phyloP scores from a whole-genome alignment of 2,888 invertebrate genomes.

The Pycnomerus fuliginosus region DNA sequence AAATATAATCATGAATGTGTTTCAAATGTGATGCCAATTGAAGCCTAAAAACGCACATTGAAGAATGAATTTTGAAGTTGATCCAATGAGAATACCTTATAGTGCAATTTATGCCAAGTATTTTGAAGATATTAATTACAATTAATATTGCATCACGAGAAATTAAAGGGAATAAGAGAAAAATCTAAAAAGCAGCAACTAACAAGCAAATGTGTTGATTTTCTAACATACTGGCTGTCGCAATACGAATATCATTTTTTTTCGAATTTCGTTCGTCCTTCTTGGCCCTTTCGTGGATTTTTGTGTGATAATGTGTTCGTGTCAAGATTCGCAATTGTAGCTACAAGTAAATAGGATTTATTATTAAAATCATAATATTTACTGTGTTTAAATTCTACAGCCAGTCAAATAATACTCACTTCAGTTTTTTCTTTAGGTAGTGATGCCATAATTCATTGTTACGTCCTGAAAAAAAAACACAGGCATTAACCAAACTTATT shows the following conservation, averaged over 20 bases:
- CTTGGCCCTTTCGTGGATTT: slow-evolving; percentile 32
- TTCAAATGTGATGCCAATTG: too few relatives aligned
- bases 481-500: too few relatives aligned
- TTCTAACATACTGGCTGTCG: slow-evolving; percentile 48
- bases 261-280: slow-evolving; percentile 26
- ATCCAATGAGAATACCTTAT: too few relatives aligned
- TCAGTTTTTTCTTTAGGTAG: too few relatives aligned
- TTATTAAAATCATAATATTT: too few relatives aligned
- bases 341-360: slow-evolving; percentile 37
- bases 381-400: too few relatives aligned
- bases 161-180: too few relatives aligned
- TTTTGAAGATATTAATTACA: slow-evolving; percentile 18
- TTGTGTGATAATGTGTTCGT: slow-evolving; percentile 13
- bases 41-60: slow-evolving; percentile 12
- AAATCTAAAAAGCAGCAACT: slow-evolving; percentile 21
- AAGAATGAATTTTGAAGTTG: background rate
- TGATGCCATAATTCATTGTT: too few relatives aligned
- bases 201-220: slow-evolving; percentile 9
- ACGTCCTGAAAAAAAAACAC: too few relatives aligned
- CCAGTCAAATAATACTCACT: too few relatives aligned
- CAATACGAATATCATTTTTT: slow-evolving; percentile 44
- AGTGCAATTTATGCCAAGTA: slow-evolving; percentile 5
- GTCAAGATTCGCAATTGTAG: slow-evolving; percentile 31
- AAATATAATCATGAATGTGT: too few relatives aligned
- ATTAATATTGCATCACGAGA: too few relatives aligned